Conservation (phyloP, 2,113 vertebrate species). For the Phaethon lepturus region DNA sequence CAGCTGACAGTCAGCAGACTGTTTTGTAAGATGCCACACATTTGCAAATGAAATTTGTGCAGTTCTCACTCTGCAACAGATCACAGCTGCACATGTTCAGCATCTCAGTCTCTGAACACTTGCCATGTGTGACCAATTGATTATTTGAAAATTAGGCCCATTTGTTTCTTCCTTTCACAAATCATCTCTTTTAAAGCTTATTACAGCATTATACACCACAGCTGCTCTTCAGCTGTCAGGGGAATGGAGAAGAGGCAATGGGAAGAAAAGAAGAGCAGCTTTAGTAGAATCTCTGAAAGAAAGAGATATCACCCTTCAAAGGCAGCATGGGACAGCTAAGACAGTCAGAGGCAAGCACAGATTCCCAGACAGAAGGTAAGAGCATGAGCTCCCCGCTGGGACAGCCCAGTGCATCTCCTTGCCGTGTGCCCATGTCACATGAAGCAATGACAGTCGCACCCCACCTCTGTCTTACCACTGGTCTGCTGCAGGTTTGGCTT, state of each 20-base stretch:
- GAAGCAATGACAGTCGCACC: background rate
- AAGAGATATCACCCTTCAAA: background rate
- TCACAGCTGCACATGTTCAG: conserved; percentile 41
- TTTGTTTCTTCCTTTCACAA: background rate
- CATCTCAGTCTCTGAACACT: conserved; percentile 39
- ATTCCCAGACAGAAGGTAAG: background rate
- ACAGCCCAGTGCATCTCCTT: background rate
- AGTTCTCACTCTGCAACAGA: background rate
- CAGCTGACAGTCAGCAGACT: conserved; percentile 58
- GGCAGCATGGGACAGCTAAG: background rate
- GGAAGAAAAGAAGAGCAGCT: background rate
- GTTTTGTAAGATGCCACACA: conserved; percentile 14
- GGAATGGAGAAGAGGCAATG: background rate
- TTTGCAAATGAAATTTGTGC: conserved; percentile 49
- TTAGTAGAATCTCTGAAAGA: background rate
- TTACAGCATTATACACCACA: background rate
- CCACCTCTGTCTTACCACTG: background rate
- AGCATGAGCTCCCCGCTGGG: background rate
- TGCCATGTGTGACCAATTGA: background rate
- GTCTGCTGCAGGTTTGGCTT: background rate
- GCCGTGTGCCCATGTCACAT: accelerated
- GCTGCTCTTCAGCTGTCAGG: background rate
- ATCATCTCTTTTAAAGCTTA: background rate
- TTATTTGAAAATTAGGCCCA: conserved; percentile 39
- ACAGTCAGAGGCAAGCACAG: background rate